Evolutionary conservation across 1,140 invertebrate species (phyloP).

Genomic region (Paralvinella palmiformis): DNA sequence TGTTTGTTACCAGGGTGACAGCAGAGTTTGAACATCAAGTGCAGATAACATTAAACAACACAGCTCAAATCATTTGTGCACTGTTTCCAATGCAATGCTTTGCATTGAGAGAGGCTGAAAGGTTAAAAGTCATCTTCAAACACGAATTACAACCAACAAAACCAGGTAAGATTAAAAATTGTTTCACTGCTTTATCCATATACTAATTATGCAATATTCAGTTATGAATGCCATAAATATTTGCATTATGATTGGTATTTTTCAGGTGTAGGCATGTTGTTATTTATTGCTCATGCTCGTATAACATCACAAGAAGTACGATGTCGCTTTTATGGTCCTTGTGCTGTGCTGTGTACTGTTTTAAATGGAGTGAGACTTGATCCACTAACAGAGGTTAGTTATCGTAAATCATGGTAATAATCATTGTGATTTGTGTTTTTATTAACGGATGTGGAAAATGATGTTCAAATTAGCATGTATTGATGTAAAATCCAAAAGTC

Average conservation of each 20-base stretch:
- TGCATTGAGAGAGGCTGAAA: slow-evolving; percentile 35
- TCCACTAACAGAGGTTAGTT: slow-evolving; percentile 30
- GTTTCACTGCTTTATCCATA: too few species aligned
- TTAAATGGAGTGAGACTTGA: slow-evolving; percentile 33
- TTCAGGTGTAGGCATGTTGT: slow-evolving; percentile 31
- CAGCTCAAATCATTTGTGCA: slow-evolving; percentile 33
- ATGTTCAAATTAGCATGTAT: too few species aligned
- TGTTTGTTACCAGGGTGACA: slow-evolving; percentile 32
- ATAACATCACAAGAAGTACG: slow-evolving; percentile 29
- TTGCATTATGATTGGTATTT: not conserved
- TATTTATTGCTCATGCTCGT: slow-evolving; percentile 34
- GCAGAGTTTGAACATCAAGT: slow-evolving; percentile 38
- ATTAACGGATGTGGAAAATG: too few species aligned
- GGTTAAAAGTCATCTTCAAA: slow-evolving; percentile 36
- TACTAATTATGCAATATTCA: not conserved
- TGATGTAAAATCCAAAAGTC: too few species aligned
- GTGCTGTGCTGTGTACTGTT: slow-evolving; percentile 31
- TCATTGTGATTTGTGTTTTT: too few species aligned
- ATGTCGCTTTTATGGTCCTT: slow-evolving; percentile 33
- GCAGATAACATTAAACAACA: slow-evolving; percentile 29
- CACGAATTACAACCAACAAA: slow-evolving; percentile 33
- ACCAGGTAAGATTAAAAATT: slow-evolving; percentile 25
- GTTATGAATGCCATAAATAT: not conserved
- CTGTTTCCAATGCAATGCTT: slow-evolving; percentile 43
- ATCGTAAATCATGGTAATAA: too few species aligned